Percentiles rank a stretch among this genome's conserved stretches.
Conservation (phyloP, 2,888 invertebrate genomes). For the Prenolepis imparis region DNA sequence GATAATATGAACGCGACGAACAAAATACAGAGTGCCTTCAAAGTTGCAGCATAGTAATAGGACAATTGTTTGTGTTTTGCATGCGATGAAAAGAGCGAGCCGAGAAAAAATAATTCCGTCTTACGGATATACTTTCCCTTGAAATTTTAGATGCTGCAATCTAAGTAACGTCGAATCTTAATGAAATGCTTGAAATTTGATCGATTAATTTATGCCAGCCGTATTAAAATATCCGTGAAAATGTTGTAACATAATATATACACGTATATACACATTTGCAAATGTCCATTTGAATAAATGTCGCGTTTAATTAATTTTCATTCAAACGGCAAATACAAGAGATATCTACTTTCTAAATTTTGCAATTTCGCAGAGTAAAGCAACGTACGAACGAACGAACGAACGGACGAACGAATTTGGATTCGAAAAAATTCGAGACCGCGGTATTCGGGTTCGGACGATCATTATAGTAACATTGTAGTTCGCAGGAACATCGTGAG, state of each 20-base stretch:
- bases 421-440: slow-evolving; percentile 10
- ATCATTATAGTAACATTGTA: slow-evolving; percentile 11
- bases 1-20: slow-evolving; percentile 1
- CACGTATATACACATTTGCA: no score
- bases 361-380: not conserved
- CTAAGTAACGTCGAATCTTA: slow-evolving; percentile 30
- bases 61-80: not conserved
- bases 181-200: slow-evolving; percentile 34
- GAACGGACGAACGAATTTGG: not conserved
- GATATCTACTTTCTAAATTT: slow-evolving; percentile 33
- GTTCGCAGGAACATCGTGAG: not conserved
- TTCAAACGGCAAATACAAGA: not conserved
- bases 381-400: not conserved
- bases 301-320: slow-evolving; percentile 24
- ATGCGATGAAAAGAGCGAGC: not conserved
- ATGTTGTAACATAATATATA: not conserved
- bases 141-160: slow-evolving; percentile 24
- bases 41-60: slow-evolving; percentile 2
- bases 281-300: slow-evolving; percentile 8
- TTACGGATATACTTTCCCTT: slow-evolving; percentile 7
- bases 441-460: not conserved
- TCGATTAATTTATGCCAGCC: slow-evolving; percentile 19
- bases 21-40: not conserved
- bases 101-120: not conserved
- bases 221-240: not conserved